Evolutionary conservation across 2,888 invertebrate species (phyloP), one percentile per base, ranked within the genome.

Genomic region (Saturnia pavonia): DNA sequence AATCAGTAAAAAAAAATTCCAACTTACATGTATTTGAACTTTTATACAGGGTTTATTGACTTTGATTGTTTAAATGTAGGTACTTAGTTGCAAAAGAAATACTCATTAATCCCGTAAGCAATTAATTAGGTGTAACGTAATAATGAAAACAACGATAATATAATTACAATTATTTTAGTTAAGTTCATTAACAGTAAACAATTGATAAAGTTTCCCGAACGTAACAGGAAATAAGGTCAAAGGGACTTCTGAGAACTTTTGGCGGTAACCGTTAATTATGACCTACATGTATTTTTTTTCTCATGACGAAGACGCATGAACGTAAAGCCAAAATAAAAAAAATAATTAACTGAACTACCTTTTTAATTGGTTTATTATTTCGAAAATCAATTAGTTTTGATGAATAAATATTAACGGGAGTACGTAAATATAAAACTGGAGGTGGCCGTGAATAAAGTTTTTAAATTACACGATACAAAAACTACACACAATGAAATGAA

Each of bases 141-240:
- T 7, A 60, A 19, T 60, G 25, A 27, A 27, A 60, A 60, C 27
- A 60, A 6, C 25, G 57, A 60, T 60, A 60, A 12, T 27, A 60
- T 25, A 27, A 27, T 54, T 22, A 8, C 4, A 6, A 51, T 57
- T 60, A 14, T 12, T 27, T 27, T 27, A 27, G 48, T 6, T 67
- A 54, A 70, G 70, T 70, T 70, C 67, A 70, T 67, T 70, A 70
- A 67, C 70, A 70, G 54, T 54, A 54, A 70, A 70, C 42, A 66
- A 67, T 54, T 67, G 70, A 67, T 70, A 70, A 67, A 54, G 70
- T 70, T 66, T 54, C 54, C 54, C 66, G 67, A 66, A 65, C n/a
- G 19, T 19, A 70, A 67, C 67, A 70, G 70, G 70, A 70, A 70
- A 70, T 54, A 51, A 67, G 54, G 70, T 40, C 67, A 67, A 43